Evolutionary conservation across 2,797 vertebrate genomes (phyloP).

Genomic region (Diglossa cyanea): DNA sequence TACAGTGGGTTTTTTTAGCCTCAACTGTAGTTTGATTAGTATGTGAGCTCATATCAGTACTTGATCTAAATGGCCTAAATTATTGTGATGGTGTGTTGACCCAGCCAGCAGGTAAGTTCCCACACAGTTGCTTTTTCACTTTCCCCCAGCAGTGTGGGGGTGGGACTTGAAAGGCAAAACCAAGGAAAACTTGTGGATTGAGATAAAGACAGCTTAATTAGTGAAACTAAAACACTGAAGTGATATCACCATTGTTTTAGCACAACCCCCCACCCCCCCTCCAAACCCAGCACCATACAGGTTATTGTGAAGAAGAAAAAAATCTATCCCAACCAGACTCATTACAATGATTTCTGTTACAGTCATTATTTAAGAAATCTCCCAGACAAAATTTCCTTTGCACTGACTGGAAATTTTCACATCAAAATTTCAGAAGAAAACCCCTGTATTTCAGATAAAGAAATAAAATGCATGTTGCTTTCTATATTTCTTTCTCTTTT

Average conservation of each 20-base stretch:
- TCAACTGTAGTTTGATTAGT: neutral
- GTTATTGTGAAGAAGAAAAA: neutral
- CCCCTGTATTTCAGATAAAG: neutral
- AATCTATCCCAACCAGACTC: neutral
- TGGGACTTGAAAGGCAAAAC: neutral
- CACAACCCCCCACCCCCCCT: fast-evolving
- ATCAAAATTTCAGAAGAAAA: neutral
- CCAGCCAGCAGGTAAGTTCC: neutral
- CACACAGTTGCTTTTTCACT: neutral
- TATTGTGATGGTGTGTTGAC: neutral
- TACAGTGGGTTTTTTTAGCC: neutral
- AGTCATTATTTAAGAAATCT: neutral
- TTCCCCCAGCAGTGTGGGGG: neutral
- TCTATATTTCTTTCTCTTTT: neutral
- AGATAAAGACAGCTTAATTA: neutral
- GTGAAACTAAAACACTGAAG: neutral
- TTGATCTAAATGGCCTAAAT: neutral
- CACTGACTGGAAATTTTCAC: neutral
- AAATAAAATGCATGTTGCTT: neutral
- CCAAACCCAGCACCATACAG: neutral
- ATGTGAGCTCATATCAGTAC: neutral
- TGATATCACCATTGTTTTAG: neutral
- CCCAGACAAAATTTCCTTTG: neutral
- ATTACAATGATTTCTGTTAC: neutral
- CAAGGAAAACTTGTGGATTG: neutral